Base-by-base conservation (phyloP, 2,888 invertebrate species). In the Pseudoips prasinana region DNA sequence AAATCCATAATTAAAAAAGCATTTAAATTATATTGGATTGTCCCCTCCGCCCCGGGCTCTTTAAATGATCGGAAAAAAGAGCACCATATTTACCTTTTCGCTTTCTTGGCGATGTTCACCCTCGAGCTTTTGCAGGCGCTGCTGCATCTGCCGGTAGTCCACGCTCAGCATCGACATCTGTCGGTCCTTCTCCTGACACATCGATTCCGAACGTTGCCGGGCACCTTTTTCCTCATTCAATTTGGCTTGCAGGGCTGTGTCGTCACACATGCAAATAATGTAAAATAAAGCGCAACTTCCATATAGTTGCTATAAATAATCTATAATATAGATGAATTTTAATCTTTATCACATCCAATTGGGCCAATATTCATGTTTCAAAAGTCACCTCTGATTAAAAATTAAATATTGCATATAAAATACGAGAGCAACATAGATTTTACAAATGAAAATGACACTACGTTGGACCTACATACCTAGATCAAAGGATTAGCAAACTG, bases 111-210 rank as follows among this genome's bases (percentile, higher is more conserved):
- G 91, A 66, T 96, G 93, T 80, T 98, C 97, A n/a, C 95, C 95
- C 80, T 98, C 97, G 5, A 97, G 83, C 69, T 96, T 96, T 69
- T 96, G 95, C 46, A 98, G 81, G 37, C 96, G 92, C 70, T 97
- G 95, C 69, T 96, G 96, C 65, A 97, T 94, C 86, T 98, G 98
- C n/a, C 96, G 90, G 74, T 97, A 95, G 82, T 98, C 98, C 1
- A 98, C 97, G 9, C 95, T 95, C 18, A 98, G 90, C 95, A 98
- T 98, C 7, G 96, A 97, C 73, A 97, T 95, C 79, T 97, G 96
- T 0, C 98, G 91, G 73, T 98, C 98, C 64, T 96, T 95, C 74
- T 98, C 97, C 80, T 98, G 96, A 8, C 94, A 94, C 40, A 93
- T 92, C 26, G 95, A 90, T 73, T 98, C 98, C 0, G 96, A 94